Conservation (phyloP, 2,113 vertebrate genomes). For the Psilopsiagon aymara region DNA sequence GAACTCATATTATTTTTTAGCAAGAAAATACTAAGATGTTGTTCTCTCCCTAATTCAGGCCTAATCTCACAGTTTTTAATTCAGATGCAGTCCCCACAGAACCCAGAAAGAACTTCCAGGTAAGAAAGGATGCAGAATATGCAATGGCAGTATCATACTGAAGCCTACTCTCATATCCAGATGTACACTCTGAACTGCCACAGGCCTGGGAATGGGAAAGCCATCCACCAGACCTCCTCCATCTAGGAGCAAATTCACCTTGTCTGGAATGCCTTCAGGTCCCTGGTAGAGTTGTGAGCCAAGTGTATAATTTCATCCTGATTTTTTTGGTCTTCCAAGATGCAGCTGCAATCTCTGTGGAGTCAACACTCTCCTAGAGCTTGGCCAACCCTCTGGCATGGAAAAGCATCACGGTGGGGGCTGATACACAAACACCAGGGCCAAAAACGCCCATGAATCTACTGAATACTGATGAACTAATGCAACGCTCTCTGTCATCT, state of each 20-base stretch:
- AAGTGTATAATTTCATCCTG: background rate
- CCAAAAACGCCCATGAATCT: background rate
- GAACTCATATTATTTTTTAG: background rate
- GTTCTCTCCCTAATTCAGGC: background rate
- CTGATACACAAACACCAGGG: background rate
- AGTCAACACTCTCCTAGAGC: background rate
- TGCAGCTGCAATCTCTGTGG: background rate
- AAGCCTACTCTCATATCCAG: background rate
- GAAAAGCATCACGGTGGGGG: background rate
- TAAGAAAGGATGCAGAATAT: background rate
- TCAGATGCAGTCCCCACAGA: background rate
- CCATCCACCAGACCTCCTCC: background rate
- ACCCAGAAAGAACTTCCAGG: background rate
- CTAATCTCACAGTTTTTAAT: background rate
- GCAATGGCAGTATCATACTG: background rate
- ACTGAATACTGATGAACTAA: slow-evolving; percentile 11
- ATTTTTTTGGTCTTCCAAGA: background rate
- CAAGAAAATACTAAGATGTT: background rate
- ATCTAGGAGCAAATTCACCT: background rate
- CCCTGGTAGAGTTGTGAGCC: background rate
- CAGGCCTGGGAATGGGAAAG: background rate
- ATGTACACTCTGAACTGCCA: background rate
- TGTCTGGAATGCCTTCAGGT: background rate
- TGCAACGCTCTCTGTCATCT: background rate
- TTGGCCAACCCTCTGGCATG: background rate